phyloP scores from a whole-genome alignment of 2,888 invertebrate species.

The Polylopha cassiicola region DNA sequence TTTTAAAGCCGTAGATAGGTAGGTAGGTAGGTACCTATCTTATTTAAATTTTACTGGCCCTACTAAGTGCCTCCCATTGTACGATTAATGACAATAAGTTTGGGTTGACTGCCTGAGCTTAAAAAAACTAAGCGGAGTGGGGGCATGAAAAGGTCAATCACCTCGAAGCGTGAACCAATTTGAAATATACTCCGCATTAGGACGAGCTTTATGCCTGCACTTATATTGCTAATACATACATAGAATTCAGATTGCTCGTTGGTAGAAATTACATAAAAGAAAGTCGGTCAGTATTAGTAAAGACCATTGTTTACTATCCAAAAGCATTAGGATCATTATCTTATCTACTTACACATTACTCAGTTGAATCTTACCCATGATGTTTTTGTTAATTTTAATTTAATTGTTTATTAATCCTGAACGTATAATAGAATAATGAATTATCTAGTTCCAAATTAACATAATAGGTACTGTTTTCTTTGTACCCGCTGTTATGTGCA shows the following conservation, averaged over 20 bases:
- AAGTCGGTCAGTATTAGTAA: too few relatives aligned
- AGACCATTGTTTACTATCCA: too few relatives aligned
- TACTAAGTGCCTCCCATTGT: slow-evolving; percentile 57
- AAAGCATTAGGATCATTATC: too few relatives aligned
- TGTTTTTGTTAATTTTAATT: too few relatives aligned
- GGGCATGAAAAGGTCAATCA: slow-evolving; percentile 59
- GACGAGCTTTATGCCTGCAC: slow-evolving; percentile 34
- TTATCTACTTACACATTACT: too few relatives aligned
- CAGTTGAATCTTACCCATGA: too few relatives aligned
- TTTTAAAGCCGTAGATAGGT: too few relatives aligned
- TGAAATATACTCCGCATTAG: slow-evolving; percentile 47
- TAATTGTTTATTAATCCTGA: too few relatives aligned
- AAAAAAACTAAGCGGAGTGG: slow-evolving; percentile 46
- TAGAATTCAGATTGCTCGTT: too few relatives aligned
- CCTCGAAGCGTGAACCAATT: slow-evolving; percentile 61
- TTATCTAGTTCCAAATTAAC: neutral
- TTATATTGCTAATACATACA: slow-evolving; percentile 31
- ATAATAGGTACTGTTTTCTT: slow-evolving; percentile 31
- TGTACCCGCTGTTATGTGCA: slow-evolving; percentile 36
- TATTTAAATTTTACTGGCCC: slow-evolving; percentile 42
- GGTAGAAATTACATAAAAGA: too few relatives aligned
- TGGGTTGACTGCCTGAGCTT: slow-evolving; percentile 54
- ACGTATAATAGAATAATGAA: too few relatives aligned
- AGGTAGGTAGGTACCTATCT: slow-evolving; percentile 34
- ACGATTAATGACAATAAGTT: slow-evolving; percentile 54